Percentiles rank a stretch among this genome's conserved stretches.
These are phyloP conservation scores for Onychorhynchus coronatus DNA, from an alignment of 2,113 vertebrate genomes.

Conservation along the genomic window DNA sequence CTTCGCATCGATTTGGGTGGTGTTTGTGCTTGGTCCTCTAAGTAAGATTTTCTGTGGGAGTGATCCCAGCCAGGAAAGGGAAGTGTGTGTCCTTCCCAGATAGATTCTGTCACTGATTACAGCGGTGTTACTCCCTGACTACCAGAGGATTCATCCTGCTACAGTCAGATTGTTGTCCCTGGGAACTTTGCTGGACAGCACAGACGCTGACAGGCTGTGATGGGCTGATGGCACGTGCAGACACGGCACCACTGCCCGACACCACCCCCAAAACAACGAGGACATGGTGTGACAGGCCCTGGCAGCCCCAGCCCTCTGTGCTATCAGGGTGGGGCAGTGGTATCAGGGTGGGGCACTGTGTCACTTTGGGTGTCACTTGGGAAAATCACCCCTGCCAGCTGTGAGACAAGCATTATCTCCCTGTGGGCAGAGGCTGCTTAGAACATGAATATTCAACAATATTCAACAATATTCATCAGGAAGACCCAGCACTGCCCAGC, in stretches of 20 bases:
- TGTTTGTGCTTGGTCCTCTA: not conserved
- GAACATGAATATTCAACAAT: not conserved
- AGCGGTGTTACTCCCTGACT: accelerated
- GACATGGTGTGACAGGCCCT: not conserved
- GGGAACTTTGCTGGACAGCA: accelerated
- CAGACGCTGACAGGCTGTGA: accelerated
- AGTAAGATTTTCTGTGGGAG: not conserved
- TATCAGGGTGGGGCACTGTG: not conserved
- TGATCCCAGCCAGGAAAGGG: accelerated
- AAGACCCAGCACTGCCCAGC: not conserved
- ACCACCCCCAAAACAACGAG: not conserved
- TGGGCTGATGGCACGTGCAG: not conserved
- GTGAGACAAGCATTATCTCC: not conserved
- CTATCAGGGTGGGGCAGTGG: not conserved
- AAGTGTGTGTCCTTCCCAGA: not conserved
- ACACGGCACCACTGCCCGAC: not conserved
- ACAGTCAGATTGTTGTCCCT: accelerated
- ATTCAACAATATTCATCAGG: not conserved
- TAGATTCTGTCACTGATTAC: accelerated
- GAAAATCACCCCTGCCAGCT: not conserved
- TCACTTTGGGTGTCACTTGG: not conserved
- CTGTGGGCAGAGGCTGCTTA: not conserved
- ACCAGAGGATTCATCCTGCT: not conserved
- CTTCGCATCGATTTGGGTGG: not conserved
- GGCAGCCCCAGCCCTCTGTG: accelerated